phyloP scores from a whole-genome alignment of 2,113 vertebrate species.

The Toxotes jaculatrix region DNA sequence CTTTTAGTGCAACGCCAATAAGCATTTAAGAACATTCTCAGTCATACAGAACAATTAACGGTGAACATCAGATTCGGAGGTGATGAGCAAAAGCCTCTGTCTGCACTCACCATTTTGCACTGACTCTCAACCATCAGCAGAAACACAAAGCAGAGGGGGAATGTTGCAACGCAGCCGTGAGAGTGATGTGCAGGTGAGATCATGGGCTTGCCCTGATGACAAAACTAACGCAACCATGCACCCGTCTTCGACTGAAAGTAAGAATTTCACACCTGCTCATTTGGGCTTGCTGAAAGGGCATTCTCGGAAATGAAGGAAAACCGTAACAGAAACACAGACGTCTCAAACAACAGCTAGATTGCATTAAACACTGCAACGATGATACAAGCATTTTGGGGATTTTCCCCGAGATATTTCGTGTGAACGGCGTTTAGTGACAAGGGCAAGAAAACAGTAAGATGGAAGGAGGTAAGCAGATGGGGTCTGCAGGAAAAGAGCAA shows the following conservation, averaged over 20 bases:
- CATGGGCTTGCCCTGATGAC: not conserved
- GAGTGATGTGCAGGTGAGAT: slow-evolving; percentile 6
- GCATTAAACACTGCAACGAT: not conserved
- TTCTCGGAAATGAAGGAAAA: slow-evolving; percentile 30
- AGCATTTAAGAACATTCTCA: not conserved
- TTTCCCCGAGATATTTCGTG: not conserved
- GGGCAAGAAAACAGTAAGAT: not conserved
- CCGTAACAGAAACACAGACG: not conserved
- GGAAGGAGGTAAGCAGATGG: not conserved
- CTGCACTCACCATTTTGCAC: not conserved
- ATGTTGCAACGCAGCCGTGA: not conserved
- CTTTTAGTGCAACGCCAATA: not conserved
- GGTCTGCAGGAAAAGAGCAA: slow-evolving; percentile 1
- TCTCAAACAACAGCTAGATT: not conserved
- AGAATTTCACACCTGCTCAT: slow-evolving; percentile 10
- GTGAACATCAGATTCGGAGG: not conserved
- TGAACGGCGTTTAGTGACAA: not conserved
- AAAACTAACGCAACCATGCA: not conserved
- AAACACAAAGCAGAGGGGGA: not conserved
- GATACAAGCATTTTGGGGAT: not conserved
- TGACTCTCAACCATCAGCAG: not conserved
- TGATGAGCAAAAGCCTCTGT: not conserved
- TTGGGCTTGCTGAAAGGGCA: not conserved
- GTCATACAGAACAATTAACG: not conserved
- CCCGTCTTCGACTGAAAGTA: slow-evolving; percentile 1